phyloP scores from a whole-genome alignment of 2,797 vertebrate genomes.

The Octomys mimax region DNA sequence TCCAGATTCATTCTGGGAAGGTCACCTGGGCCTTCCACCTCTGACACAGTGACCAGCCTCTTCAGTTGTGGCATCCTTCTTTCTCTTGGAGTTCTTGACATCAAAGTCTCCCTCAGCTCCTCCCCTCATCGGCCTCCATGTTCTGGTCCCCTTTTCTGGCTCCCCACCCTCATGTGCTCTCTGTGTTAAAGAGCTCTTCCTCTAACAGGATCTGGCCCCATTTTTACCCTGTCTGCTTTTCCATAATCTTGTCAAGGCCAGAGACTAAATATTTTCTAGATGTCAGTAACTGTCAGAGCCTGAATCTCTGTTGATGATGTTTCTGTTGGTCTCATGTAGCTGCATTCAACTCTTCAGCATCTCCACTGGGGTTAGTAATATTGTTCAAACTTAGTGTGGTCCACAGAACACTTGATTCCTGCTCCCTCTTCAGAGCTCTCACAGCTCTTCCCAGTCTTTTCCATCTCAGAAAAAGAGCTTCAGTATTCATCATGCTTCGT shows the following conservation, averaged over 20 bases:
- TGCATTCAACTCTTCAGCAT: neutral
- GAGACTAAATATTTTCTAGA: neutral
- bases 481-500: neutral
- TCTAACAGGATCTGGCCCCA: too few species aligned
- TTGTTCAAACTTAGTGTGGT: constrained; percentile 6
- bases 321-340: neutral
- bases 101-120: neutral
- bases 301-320: neutral
- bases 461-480: neutral
- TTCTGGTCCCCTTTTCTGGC: neutral
- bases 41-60: neutral
- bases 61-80: neutral
- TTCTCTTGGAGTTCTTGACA: neutral
- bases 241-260: neutral
- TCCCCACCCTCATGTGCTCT: neutral
- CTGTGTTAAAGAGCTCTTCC: too few species aligned
- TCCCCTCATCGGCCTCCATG: neutral
- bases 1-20: neutral
- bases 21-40: neutral
- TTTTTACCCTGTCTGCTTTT: neutral
- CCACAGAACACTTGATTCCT: neutral
- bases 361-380: neutral
- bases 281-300: neutral
- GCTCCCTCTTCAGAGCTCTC: neutral
- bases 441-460: neutral